Evolutionary conservation across 2,797 vertebrate genomes (phyloP).

Genomic region (Smutsia gigantea): DNA sequence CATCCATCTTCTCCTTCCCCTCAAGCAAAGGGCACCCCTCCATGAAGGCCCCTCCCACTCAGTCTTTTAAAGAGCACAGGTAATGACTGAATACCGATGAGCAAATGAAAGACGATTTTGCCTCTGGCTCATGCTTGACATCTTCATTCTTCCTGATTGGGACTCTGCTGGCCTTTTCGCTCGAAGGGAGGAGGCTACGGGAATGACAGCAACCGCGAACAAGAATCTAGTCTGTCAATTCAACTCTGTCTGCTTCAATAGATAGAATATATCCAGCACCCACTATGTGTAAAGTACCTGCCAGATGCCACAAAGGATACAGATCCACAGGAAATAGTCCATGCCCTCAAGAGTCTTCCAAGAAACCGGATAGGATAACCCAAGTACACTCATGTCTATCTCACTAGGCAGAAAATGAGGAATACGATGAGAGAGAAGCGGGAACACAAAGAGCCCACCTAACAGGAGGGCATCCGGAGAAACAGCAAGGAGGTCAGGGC

Average conservation of each 20-base stretch:
- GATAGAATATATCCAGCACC: background rate
- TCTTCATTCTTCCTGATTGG: background rate
- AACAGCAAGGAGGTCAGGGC: background rate
- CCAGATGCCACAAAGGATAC: background rate
- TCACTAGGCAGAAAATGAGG: background rate
- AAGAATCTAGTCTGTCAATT: background rate
- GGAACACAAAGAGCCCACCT: background rate
- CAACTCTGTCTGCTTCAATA: background rate
- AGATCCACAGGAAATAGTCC: background rate
- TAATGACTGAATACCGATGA: slow-evolving; percentile 31
- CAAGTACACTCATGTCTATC: background rate
- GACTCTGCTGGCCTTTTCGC: background rate
- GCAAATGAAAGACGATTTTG: background rate
- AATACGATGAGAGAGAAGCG: background rate
- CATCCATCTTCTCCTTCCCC: background rate
- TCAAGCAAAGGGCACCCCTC: slow-evolving; percentile 1
- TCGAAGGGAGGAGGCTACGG: background rate
- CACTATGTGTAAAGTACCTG: background rate
- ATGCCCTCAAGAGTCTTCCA: background rate
- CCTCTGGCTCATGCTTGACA: background rate
- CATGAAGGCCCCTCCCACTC: background rate
- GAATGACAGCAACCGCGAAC: background rate
- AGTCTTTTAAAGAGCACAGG: slow-evolving; percentile 28
- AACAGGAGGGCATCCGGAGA: accelerated
- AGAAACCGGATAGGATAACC: background rate